Evolutionary conservation across 2,888 invertebrate species (phyloP).

Genomic region (Oxytorus armatus): DNA sequence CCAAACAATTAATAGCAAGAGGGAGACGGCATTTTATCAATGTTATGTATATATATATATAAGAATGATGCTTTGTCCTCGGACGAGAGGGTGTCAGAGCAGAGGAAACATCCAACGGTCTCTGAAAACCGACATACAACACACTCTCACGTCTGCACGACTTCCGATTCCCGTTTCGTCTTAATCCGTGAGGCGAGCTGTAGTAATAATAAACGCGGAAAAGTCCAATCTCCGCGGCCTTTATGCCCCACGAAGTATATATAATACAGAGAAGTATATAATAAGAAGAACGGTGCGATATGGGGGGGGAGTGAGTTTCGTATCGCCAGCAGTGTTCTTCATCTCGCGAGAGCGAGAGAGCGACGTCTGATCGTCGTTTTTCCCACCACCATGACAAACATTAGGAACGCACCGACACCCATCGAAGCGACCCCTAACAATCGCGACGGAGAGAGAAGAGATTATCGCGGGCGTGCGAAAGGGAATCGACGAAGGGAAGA

Average conservation of each 20-base stretch:
- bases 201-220: slow-evolving; percentile 80
- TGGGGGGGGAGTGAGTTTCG: slow-evolving; percentile 32
- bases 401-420: slow-evolving; percentile 68
- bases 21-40: slow-evolving; percentile 23
- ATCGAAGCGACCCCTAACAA: slow-evolving; percentile 28
- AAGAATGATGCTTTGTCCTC: slow-evolving; percentile 39
- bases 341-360: slow-evolving; percentile 3
- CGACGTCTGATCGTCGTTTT: background rate
- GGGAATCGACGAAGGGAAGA: slow-evolving; percentile 46
- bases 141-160: slow-evolving; percentile 68
- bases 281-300: slow-evolving; percentile 4
- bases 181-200: slow-evolving; percentile 79
- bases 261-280: background rate
- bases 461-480: slow-evolving; percentile 78
- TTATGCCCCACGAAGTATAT: slow-evolving; percentile 73
- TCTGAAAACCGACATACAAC: slow-evolving; percentile 14
- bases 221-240: slow-evolving; percentile 81
- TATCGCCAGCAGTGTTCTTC: slow-evolving; percentile 13
- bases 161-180: slow-evolving; percentile 81
- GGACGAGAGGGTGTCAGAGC: slow-evolving; percentile 15
- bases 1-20: slow-evolving; percentile 50
- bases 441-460: slow-evolving; percentile 75
- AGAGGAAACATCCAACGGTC: slow-evolving; percentile 27
- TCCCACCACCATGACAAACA: slow-evolving; percentile 69
- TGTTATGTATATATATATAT: slow-evolving; percentile 11